phyloP scores from a whole-genome alignment of 1,140 invertebrate genomes.

The Coenobita brevimanus region DNA sequence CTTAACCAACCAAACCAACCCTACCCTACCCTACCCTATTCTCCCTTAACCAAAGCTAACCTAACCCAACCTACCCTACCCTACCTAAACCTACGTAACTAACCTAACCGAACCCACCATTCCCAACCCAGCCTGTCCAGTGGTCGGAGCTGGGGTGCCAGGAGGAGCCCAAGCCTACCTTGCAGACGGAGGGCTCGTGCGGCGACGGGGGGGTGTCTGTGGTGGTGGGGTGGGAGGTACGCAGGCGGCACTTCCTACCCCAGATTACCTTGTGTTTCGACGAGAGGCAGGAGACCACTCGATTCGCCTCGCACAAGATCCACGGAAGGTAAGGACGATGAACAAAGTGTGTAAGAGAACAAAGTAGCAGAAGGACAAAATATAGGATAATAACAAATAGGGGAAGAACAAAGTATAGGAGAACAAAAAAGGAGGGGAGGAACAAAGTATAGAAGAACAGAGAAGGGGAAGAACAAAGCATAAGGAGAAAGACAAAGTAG shows the following conservation, averaged over 20 bases:
- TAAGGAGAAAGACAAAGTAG: too few relatives aligned
- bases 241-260: background rate
- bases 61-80: too few relatives aligned
- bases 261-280: slow-evolving; percentile 36
- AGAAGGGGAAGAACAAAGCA: too few relatives aligned
- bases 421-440: too few relatives aligned
- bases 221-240: background rate
- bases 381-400: too few relatives aligned
- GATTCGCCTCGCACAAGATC: background rate
- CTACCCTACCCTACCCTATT: too few relatives aligned
- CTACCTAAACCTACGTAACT: background rate
- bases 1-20: too few relatives aligned
- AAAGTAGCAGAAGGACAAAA: too few relatives aligned
- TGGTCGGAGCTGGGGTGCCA: slow-evolving; percentile 9
- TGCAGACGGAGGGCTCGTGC: background rate
- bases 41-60: background rate
- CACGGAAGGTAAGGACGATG: too few relatives aligned
- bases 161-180: background rate
- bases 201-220: background rate
- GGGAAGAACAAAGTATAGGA: background rate
- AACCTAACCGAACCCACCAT: background rate
- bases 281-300: background rate
- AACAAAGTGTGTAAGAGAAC: too few relatives aligned
- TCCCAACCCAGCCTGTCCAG: background rate
- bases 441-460: too few relatives aligned